Evolutionary conservation across 1,140 invertebrate genomes (phyloP).

Genomic region (Eupeodes corollae): DNA sequence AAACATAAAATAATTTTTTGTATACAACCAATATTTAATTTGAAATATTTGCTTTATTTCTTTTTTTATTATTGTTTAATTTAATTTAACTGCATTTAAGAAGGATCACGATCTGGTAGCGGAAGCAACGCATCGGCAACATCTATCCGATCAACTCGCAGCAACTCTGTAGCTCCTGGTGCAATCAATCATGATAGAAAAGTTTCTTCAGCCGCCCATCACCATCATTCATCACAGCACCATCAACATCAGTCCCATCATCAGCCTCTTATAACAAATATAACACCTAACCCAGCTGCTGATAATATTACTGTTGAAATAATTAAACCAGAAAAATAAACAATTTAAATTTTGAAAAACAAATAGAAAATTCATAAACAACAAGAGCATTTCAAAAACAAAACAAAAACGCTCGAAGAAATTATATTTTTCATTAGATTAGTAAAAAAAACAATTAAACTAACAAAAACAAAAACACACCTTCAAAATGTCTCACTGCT

Average conservation of each 20-base stretch:
- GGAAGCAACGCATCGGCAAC: constrained; percentile 30
- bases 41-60: no score
- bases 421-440: constrained; percentile 15
- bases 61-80: no score
- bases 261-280: constrained; percentile 26
- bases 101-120: constrained; percentile 18
- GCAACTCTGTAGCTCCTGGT: constrained; percentile 32
- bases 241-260: constrained; percentile 17
- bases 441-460: constrained; percentile 3
- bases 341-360: constrained; percentile 1
- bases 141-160: constrained; percentile 32
- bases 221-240: constrained; percentile 1
- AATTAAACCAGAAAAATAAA: constrained; percentile 24
- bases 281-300: constrained; percentile 32
- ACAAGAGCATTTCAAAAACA: constrained; percentile 5
- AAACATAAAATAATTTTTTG: no score
- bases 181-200: constrained; percentile 25
- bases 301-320: constrained; percentile 35
- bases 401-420: constrained; percentile 14
- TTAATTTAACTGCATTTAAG: neutral
- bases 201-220: constrained; percentile 17
- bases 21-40: no score
- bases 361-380: constrained; percentile 5
- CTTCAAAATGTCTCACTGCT: constrained; percentile 3
- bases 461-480: constrained; percentile 16